Conservation (phyloP, 2,797 vertebrate species). For the Florisuga fusca region DNA sequence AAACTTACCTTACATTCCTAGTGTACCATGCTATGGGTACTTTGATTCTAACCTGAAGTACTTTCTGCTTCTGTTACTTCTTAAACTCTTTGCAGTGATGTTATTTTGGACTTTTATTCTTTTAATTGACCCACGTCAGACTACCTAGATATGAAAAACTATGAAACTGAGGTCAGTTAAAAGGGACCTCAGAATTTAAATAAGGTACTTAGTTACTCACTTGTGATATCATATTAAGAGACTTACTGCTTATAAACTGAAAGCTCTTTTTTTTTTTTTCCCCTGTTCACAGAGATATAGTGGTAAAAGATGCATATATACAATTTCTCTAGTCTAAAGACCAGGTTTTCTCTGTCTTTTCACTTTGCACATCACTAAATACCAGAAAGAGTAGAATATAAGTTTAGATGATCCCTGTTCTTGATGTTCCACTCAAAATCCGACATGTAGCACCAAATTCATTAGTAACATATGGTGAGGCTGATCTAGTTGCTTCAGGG, state of each 20-base stretch:
- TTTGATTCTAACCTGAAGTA: not conserved
- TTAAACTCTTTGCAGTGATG: not conserved
- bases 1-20: not conserved
- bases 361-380: not conserved
- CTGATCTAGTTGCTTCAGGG: not conserved
- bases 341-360: not conserved
- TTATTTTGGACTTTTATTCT: not conserved
- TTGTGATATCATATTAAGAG: not conserved
- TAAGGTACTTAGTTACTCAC: not conserved
- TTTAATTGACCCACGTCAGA: not conserved
- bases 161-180: not conserved
- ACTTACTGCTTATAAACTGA: not conserved
- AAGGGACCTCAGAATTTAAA: not conserved
- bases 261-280: not conserved
- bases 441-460: not conserved
- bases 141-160: not conserved
- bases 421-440: not conserved
- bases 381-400: not conserved
- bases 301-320: not conserved
- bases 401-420: not conserved
- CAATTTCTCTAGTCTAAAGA: not conserved
- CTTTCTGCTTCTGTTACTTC: not conserved
- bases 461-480: not conserved
- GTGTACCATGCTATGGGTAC: not conserved
- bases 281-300: not conserved